A percentile compares a stretch with the other conserved stretches of the same genome.
phyloP scores from a whole-genome alignment of 2,888 invertebrate genomes.

The Stratiomys singularior region DNA sequence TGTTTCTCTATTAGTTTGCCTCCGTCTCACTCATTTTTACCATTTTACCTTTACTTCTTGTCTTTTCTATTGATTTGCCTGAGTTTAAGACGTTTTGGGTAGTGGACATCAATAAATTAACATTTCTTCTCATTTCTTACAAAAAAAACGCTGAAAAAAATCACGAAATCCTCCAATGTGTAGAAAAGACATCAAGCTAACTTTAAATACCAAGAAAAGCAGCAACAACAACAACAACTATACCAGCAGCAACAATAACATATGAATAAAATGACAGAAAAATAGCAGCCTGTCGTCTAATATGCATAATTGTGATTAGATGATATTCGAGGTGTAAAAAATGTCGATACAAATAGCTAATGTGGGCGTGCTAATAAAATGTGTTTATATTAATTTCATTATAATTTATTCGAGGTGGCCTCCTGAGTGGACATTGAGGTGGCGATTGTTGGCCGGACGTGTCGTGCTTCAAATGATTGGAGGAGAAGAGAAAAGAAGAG shows the following conservation, averaged over 20 bases:
- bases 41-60: not conserved
- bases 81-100: not conserved
- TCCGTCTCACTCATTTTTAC: not conserved
- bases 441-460: too few relatives aligned
- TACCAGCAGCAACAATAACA: not conserved
- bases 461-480: too few relatives aligned
- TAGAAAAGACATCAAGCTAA: not conserved
- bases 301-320: constrained; percentile 24
- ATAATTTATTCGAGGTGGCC: too few relatives aligned
- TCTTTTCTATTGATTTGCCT: not conserved
- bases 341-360: not conserved
- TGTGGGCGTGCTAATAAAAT: not conserved
- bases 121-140: not conserved
- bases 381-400: too few relatives aligned
- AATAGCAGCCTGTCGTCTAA: not conserved
- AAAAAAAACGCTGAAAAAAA: too few relatives aligned
- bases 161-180: not conserved
- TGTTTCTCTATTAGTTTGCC: constrained; percentile 3
- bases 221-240: not conserved
- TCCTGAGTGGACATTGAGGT: too few relatives aligned
- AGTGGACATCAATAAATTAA: constrained; percentile 11
- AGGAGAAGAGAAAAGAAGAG: too few relatives aligned
- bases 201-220: not conserved
- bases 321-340: not conserved
- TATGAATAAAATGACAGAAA: not conserved